A percentile compares a stretch with the other conserved stretches of the same genome.
Evolutionary conservation across 2,797 vertebrate species (phyloP).

Genomic region (Peromyscus eremicus): DNA sequence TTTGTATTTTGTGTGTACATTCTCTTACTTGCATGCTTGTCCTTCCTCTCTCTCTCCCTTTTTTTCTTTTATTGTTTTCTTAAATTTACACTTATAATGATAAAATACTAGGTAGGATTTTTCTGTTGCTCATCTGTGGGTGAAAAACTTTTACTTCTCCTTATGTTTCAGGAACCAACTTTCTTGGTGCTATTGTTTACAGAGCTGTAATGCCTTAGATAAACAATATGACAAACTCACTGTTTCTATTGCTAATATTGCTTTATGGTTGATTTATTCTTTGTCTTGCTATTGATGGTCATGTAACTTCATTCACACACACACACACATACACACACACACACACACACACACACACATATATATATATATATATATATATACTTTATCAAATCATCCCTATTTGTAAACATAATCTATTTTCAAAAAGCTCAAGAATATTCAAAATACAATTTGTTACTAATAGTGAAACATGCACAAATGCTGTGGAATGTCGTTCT

Average conservation of each 20-base stretch:
- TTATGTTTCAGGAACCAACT: background rate
- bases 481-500: background rate
- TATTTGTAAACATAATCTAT: background rate
- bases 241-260: background rate
- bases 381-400: background rate
- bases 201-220: background rate
- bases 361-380: background rate
- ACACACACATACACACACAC: no score
- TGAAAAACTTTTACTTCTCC: background rate
- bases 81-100: background rate
- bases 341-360: no score
- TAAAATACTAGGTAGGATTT: background rate
- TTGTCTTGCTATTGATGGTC: background rate
- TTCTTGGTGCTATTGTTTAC: background rate
- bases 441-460: background rate
- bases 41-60: no score
- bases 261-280: background rate
- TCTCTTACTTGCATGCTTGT: rapidly evolving
- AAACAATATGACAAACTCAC: background rate
- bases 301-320: no score
- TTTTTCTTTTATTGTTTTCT: no score
- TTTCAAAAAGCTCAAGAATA: background rate
- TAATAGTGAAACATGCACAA: background rate
- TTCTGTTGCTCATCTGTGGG: background rate
- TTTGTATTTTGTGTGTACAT: background rate